Conservation (phyloP, 2,113 vertebrate species). For the Prionailurus viverrinus region DNA sequence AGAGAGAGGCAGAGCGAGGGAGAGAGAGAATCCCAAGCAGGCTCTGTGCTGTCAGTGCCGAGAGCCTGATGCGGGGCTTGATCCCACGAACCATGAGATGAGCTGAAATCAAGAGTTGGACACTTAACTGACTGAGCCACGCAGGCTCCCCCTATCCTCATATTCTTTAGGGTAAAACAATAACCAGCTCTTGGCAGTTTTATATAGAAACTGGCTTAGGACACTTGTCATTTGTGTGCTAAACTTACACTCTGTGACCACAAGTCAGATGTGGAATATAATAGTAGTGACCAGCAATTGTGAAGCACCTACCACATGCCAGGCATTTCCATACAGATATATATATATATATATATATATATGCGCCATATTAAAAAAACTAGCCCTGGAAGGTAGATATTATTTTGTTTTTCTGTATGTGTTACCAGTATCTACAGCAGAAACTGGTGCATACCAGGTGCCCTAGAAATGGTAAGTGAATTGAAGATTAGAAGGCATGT, state of each 20-base stretch:
- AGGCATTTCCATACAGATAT: background rate
- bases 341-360: background rate
- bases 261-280: background rate
- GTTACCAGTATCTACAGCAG: background rate
- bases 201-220: background rate
- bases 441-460: background rate
- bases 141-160: background rate
- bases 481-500: background rate
- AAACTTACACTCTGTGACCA: background rate
- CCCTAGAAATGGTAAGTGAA: background rate
- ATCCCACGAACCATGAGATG: too few relatives aligned
- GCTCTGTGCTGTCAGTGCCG: too few relatives aligned
- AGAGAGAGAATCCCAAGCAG: too few relatives aligned
- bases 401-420: background rate
- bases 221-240: background rate
- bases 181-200: background rate
- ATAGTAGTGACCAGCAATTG: background rate
- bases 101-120: too few relatives aligned
- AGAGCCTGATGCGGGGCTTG: too few relatives aligned
- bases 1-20: too few relatives aligned
- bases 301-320: background rate
- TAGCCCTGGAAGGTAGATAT: background rate
- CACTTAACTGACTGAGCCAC: too few relatives aligned
- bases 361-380: background rate
- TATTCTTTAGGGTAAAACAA: background rate